Percentiles rank a stretch among this genome's conserved stretches.
Evolutionary conservation across 2,113 vertebrate species (phyloP).

Genomic region (Chamaea fasciata): DNA sequence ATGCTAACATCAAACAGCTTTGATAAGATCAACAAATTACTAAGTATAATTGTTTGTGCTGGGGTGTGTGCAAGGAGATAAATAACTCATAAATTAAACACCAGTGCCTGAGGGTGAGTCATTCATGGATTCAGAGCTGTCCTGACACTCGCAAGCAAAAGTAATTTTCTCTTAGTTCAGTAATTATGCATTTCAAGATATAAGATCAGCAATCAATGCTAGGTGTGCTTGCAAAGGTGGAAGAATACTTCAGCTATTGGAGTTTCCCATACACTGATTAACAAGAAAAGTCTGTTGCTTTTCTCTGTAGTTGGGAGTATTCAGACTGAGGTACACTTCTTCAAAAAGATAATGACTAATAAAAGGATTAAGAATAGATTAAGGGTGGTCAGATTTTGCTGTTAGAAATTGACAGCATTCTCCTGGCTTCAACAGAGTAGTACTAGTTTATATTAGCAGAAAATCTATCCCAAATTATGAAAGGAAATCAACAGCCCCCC

Average conservation of each 20-base stretch:
- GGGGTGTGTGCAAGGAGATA: constrained; percentile 63
- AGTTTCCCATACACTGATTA: background rate
- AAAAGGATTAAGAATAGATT: background rate
- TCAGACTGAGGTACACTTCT: background rate
- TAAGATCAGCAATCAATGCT: constrained; percentile 9
- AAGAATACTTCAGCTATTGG: background rate
- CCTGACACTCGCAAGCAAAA: constrained; percentile 37
- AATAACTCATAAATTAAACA: constrained; percentile 70
- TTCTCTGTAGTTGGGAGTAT: background rate
- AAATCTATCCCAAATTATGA: background rate
- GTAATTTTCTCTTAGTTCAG: constrained; percentile 44
- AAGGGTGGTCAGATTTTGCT: background rate
- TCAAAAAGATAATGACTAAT: background rate
- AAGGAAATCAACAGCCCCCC: background rate
- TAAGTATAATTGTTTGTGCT: constrained; percentile 69
- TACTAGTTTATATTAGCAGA: background rate
- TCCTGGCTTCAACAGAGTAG: background rate
- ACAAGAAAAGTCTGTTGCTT: background rate
- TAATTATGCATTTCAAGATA: constrained; percentile 34
- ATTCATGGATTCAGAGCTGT: constrained; percentile 34
- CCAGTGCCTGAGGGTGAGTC: constrained; percentile 38
- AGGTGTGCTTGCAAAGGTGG: constrained; percentile 5
- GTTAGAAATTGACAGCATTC: background rate
- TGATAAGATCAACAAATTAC: constrained; percentile 70
- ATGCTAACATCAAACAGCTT: constrained; percentile 45